phyloP scores from a whole-genome alignment of 2,797 vertebrate genomes.

The Hypotaenidia okinawae region DNA sequence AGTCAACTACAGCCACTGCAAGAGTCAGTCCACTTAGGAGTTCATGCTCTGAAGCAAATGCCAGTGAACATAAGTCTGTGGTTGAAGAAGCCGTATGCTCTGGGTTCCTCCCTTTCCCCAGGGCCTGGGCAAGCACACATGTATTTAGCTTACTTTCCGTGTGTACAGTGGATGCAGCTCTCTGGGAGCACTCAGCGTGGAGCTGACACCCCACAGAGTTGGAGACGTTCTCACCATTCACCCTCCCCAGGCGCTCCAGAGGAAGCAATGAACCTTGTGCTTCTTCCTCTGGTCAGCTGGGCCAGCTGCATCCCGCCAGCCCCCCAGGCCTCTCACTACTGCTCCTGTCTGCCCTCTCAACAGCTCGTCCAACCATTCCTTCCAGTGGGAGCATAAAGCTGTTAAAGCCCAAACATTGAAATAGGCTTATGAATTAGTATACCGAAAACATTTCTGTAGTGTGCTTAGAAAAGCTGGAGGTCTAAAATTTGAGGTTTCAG shows the following conservation, averaged over 20 bases:
- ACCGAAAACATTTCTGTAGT: background rate
- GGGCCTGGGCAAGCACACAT: fast-evolving
- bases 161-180: fast-evolving
- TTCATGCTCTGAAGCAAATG: background rate
- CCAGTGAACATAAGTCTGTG: background rate
- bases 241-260: fast-evolving
- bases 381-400: background rate
- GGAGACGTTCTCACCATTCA: fast-evolving
- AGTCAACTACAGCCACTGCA: background rate
- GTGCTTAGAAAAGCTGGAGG: background rate
- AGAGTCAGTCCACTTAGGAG: background rate
- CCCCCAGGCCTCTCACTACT: background rate
- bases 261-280: background rate
- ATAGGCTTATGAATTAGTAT: background rate
- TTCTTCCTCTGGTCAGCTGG: background rate
- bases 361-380: background rate
- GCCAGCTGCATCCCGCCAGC: background rate
- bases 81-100: fast-evolving
- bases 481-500: background rate
- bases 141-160: background rate
- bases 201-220: background rate
- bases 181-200: background rate
- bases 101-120: background rate
- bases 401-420: background rate
- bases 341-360: background rate